Conservation (phyloP, 2,888 invertebrate genomes). For the Byasa hedistus region DNA sequence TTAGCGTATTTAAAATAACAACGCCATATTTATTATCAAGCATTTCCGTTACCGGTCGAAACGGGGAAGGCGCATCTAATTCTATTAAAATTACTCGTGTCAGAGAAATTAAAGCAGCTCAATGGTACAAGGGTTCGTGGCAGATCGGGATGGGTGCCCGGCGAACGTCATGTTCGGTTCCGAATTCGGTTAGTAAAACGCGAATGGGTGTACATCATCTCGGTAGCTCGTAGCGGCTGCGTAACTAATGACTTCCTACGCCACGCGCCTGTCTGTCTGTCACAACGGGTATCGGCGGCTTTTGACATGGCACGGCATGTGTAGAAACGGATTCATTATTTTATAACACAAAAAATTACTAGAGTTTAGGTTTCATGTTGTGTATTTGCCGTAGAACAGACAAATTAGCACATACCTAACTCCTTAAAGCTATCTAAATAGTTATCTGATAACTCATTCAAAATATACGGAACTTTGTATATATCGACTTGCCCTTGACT, state of each 20-base stretch:
- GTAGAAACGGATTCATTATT: constrained; percentile 33
- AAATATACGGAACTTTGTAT: no score
- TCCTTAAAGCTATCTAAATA: no score
- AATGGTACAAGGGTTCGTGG: background rate
- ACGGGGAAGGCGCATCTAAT: background rate
- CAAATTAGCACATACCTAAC: no score
- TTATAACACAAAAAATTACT: no score
- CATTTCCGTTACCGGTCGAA: background rate
- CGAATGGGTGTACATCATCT: constrained; percentile 28
- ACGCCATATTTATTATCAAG: background rate
- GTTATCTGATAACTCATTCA: no score
- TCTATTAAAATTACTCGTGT: constrained; percentile 16
- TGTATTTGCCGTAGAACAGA: no score
- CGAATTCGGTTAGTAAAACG: constrained; percentile 23
- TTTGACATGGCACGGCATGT: constrained; percentile 35
- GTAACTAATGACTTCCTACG: constrained; percentile 49
- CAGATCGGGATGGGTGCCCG: background rate
- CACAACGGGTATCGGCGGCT: constrained; percentile 41
- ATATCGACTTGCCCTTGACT: no score
- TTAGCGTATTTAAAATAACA: no score
- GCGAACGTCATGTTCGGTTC: constrained; percentile 29
- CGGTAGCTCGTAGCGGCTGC: constrained; percentile 35
- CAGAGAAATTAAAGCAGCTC: constrained; percentile 15
- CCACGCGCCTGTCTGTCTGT: constrained; percentile 46
- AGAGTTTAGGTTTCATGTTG: no score